Evolutionary conservation across 2,888 invertebrate species (phyloP).

Genomic region (Boloria selene): DNA sequence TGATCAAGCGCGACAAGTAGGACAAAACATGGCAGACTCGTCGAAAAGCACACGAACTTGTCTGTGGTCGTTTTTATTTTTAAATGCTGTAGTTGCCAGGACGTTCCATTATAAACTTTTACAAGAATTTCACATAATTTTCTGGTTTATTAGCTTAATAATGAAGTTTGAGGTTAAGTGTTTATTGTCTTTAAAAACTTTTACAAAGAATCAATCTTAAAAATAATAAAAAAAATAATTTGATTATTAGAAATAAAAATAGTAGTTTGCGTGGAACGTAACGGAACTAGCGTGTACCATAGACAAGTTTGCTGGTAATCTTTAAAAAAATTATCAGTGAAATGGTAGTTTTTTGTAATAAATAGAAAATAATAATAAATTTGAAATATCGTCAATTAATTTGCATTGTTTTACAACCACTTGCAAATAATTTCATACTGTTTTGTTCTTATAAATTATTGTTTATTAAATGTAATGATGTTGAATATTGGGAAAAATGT

Average conservation of each 20-base stretch:
- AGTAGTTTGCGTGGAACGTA: constrained; percentile 47
- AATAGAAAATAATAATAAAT: constrained; percentile 13
- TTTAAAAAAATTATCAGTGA: constrained; percentile 28
- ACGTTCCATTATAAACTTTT: constrained; percentile 38
- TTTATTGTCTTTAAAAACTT: not conserved
- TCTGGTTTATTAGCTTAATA: not conserved
- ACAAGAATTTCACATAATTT: constrained; percentile 4
- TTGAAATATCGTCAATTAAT: too few relatives aligned
- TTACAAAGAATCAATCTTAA: not conserved
- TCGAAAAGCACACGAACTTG: constrained; percentile 71
- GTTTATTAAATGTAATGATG: too few relatives aligned
- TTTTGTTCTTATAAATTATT: too few relatives aligned
- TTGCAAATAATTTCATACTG: too few relatives aligned
- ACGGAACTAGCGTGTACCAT: constrained; percentile 45
- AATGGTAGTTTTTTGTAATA: constrained; percentile 9
- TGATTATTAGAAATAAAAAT: not conserved
- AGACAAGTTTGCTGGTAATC: constrained; percentile 45
- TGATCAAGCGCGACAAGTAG: constrained; percentile 82
- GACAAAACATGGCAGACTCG: constrained; percentile 82
- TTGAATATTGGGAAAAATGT: too few relatives aligned
- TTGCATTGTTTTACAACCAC: too few relatives aligned
- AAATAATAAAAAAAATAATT: not conserved
- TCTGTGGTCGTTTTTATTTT: constrained; percentile 73
- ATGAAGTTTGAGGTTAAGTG: too few relatives aligned
- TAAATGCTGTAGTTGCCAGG: constrained; percentile 54